Evolutionary conservation across 2,888 invertebrate genomes (phyloP), one percentile per base, ranked within the genome.

Genomic region (Abscondita cerata): DNA sequence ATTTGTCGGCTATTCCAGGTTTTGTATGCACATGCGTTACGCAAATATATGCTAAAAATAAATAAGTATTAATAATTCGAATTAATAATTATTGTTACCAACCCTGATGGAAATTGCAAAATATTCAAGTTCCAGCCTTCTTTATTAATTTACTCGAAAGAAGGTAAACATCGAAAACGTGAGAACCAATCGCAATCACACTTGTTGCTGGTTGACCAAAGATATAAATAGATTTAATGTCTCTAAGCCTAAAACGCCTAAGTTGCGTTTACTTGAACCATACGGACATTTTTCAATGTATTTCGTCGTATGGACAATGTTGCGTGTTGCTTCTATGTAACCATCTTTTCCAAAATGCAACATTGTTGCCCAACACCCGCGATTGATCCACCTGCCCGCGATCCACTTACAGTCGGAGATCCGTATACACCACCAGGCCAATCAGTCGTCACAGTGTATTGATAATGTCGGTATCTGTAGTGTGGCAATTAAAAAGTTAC

Each of bases 341-440:
- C 95, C 92, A 1, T 88, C 84, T 56, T 85, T 82, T n/a, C 99
- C 99, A 72, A 94, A 92, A 80, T 89, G 89, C 85, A 98, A 84
- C 84, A 99, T 84, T 31, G 98, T 92, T 0, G 98, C 96, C 99
- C 99, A 99, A 76, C 96, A 96, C 1, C 91, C 1, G 99, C 98
- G 70, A 98, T 96, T 62, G 94, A 88, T 0, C 95, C 96, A 25
- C 92, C 92, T 16, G 91, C 89, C 65, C 92, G 83, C 1, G 91
- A 91, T 46, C 89, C 91, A 81, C 87, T 93, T 63, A 99, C 87
- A 2, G 96, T 95, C 5, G 98, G 97, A 1, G 98, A 96, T 0
- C 96, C 98, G 79, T 99, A 99, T 56, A 98, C 95, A 55, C 99
- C 99, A 57, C 99, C 99, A 1, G 96, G 95, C 99, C 99, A 99